phyloP scores from a whole-genome alignment of 2,113 vertebrate genomes.

The Dipodomys merriami region DNA sequence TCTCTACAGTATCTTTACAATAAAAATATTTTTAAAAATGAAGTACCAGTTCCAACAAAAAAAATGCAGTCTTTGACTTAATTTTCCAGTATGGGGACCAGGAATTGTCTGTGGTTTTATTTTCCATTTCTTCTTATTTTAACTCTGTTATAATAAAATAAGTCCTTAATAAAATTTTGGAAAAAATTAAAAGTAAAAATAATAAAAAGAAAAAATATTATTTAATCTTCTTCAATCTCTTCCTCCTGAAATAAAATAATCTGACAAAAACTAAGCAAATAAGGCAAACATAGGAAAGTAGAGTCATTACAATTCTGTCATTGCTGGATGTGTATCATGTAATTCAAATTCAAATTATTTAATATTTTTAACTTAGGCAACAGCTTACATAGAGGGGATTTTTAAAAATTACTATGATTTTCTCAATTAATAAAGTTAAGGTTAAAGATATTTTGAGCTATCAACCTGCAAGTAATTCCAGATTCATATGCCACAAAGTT shows the following conservation, averaged over 20 bases:
- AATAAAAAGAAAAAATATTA: not conserved
- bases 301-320: not conserved
- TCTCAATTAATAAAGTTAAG: constrained; percentile 7
- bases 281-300: not conserved
- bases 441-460: not conserved
- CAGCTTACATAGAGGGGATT: not conserved
- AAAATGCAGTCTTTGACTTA: too few species aligned
- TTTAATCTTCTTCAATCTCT: not conserved
- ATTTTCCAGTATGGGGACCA: too few species aligned
- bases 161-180: not conserved
- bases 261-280: not conserved
- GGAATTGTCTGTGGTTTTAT: too few species aligned
- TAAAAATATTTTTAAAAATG: too few species aligned
- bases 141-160: too few species aligned
- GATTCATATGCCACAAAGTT: not conserved
- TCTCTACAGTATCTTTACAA: too few species aligned
- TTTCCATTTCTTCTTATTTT: too few species aligned
- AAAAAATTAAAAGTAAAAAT: not conserved
- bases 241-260: not conserved
- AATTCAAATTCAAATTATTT: not conserved
- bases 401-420: not conserved
- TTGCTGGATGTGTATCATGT: not conserved
- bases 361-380: not conserved
- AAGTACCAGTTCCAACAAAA: too few species aligned
- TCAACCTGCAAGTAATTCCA: not conserved